phyloP scores from a whole-genome alignment of 1,140 invertebrate genomes.

The Calephelis virginiensis region DNA sequence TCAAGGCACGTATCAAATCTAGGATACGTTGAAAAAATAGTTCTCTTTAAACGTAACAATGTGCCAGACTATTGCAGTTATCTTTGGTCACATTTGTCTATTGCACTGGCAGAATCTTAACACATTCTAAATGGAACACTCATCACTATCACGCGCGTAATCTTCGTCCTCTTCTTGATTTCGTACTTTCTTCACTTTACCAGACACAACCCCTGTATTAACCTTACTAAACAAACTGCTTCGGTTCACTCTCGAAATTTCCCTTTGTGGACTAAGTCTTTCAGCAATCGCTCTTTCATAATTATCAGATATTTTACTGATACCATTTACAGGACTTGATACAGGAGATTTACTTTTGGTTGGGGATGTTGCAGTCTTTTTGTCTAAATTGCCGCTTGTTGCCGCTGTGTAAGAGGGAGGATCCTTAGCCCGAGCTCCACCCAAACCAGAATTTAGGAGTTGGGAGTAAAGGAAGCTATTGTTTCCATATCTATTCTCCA shows the following conservation, averaged over 20 bases:
- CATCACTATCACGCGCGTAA: constrained; percentile 80
- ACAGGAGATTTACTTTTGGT: constrained; percentile 52
- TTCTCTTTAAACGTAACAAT: constrained; percentile 40
- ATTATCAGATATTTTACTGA: constrained; percentile 76
- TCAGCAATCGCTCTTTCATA: constrained; percentile 70
- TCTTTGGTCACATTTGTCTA: constrained; percentile 31
- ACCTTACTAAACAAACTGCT: constrained; percentile 73
- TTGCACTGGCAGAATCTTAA: constrained; percentile 31
- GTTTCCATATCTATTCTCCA: constrained; percentile 65
- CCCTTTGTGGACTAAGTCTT: constrained; percentile 59
- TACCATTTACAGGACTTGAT: constrained; percentile 67
- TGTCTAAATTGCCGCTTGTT: constrained; percentile 50
- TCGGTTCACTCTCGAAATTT: constrained; percentile 56
- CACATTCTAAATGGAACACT: constrained; percentile 76
- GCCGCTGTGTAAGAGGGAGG: constrained; percentile 65
- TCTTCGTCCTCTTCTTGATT: constrained; percentile 76
- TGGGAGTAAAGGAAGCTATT: constrained; percentile 75
- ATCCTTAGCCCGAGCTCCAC: constrained; percentile 56
- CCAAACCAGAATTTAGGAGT: constrained; percentile 48
- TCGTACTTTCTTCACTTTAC: constrained; percentile 52
- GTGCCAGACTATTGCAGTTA: constrained; percentile 35
- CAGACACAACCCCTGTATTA: constrained; percentile 61
- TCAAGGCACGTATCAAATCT: constrained; percentile 67
- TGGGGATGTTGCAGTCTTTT: constrained; percentile 47
- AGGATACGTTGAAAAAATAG: constrained; percentile 72